Evolutionary conservation across 2,888 invertebrate species (phyloP).

Genomic region (Sthenelais limicola): DNA sequence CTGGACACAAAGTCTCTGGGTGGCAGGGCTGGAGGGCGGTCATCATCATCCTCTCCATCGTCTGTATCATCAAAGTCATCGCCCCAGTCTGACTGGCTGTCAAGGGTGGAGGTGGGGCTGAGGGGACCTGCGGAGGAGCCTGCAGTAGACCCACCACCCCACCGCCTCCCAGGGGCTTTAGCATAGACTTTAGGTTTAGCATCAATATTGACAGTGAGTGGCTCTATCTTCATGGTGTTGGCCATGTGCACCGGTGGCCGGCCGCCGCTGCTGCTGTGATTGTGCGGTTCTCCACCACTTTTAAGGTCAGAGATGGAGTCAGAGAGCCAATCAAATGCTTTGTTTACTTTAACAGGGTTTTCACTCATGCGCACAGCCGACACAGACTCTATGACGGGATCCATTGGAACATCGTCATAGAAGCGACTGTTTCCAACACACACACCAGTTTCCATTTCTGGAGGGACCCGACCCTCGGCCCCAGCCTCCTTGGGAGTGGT

Average conservation of each 20-base stretch:
- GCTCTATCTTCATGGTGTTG: too few relatives aligned
- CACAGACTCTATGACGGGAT: neutral
- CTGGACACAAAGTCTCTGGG: slow-evolving; percentile 32
- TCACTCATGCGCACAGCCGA: slow-evolving; percentile 2
- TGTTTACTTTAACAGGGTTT: slow-evolving; percentile 43
- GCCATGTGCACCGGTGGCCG: too few relatives aligned
- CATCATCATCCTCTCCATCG: neutral
- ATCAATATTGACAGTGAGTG: neutral
- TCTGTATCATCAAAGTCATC: slow-evolving; percentile 23
- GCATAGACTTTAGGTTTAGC: slow-evolving; percentile 10
- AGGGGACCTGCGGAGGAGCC: neutral
- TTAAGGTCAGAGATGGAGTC: slow-evolving; percentile 68
- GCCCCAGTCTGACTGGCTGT: slow-evolving; percentile 27
- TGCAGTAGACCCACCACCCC: neutral
- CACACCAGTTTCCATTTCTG: slow-evolving; percentile 5
- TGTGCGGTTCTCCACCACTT: too few relatives aligned
- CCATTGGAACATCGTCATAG: slow-evolving; percentile 23
- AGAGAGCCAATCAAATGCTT: slow-evolving; percentile 73
- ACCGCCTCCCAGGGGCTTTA: neutral
- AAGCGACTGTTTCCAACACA: slow-evolving; percentile 17
- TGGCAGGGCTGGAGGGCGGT: slow-evolving; percentile 13
- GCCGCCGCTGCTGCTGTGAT: too few relatives aligned
- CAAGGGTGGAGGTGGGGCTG: slow-evolving; percentile 7
- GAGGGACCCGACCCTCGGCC: neutral
- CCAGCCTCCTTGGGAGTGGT: slow-evolving; percentile 54